These are phyloP conservation scores for Phacellophora camtschatica DNA, from an alignment of 30 jellyfish, hydroid and myxozoan genomes.

Conservation along the genomic window DNA sequence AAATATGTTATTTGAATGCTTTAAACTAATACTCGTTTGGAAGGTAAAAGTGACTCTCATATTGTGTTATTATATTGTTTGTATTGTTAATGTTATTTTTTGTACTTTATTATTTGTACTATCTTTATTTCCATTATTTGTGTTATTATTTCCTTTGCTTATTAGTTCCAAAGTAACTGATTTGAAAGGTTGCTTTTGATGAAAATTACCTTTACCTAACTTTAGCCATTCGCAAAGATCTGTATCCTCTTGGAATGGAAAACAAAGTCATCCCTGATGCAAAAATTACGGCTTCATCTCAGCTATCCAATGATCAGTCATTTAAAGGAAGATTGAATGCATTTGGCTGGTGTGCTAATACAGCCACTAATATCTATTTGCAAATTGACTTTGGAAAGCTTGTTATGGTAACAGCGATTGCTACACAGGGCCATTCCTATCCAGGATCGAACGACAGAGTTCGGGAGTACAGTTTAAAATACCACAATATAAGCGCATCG, in stretches of 20 bases:
- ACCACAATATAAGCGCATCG: background rate
- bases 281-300: background rate
- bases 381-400: constrained; percentile 20
- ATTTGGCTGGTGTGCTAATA: background rate
- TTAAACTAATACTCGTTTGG: too few relatives aligned
- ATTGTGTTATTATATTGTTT: too few relatives aligned
- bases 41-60: too few relatives aligned
- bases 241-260: background rate
- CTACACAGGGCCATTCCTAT: constrained; percentile 10
- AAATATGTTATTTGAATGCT: too few relatives aligned
- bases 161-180: too few relatives aligned
- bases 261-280: background rate
- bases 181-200: too few relatives aligned
- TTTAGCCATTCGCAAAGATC: background rate
- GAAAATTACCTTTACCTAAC: constrained; percentile 62
- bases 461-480: background rate
- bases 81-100: too few relatives aligned
- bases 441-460: background rate
- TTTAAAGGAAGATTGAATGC: background rate
- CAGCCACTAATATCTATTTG: too few relatives aligned
- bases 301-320: background rate
- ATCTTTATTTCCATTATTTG: too few relatives aligned
- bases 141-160: too few relatives aligned
- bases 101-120: too few relatives aligned
- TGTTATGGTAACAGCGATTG: constrained; percentile 4